phyloP scores from a whole-genome alignment of 2,797 vertebrate species.

The Holocentrus rufus region DNA sequence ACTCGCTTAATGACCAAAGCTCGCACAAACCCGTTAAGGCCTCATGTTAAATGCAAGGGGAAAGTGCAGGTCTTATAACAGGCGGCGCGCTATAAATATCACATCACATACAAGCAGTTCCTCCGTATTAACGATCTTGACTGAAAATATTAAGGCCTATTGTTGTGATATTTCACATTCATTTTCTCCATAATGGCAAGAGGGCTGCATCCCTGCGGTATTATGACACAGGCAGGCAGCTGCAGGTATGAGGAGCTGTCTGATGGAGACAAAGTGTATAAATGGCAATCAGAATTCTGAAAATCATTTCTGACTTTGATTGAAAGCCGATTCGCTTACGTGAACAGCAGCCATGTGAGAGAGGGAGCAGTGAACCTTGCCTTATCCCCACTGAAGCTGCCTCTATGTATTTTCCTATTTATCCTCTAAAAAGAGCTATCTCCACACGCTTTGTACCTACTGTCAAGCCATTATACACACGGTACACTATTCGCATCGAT shows the following conservation, averaged over 20 bases:
- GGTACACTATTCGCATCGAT: slow-evolving; percentile 52
- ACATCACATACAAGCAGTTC: slow-evolving; percentile 14
- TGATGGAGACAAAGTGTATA: slow-evolving; percentile 63
- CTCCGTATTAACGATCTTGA: slow-evolving; percentile 17
- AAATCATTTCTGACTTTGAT: slow-evolving; percentile 74
- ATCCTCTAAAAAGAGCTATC: slow-evolving; percentile 61
- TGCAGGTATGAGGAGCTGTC: slow-evolving; percentile 63
- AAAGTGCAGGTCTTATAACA: slow-evolving; percentile 41
- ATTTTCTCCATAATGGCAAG: slow-evolving; percentile 42
- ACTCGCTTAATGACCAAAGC: too few species aligned
- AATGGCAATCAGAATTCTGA: slow-evolving; percentile 64
- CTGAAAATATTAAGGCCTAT: slow-evolving; percentile 11
- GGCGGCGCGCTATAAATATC: slow-evolving; percentile 58
- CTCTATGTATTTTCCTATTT: slow-evolving; percentile 66
- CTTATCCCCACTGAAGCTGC: slow-evolving; percentile 59
- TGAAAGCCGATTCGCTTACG: slow-evolving; percentile 67
- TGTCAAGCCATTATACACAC: slow-evolving; percentile 62
- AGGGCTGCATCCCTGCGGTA: slow-evolving; percentile 50
- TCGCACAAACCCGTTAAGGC: slow-evolving; percentile 16
- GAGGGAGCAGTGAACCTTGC: slow-evolving; percentile 51
- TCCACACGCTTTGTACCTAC: slow-evolving; percentile 63
- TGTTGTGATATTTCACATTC: slow-evolving; percentile 44
- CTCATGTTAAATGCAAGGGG: slow-evolving; percentile 44
- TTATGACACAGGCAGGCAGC: slow-evolving; percentile 56
- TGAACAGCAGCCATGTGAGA: slow-evolving; percentile 53